phyloP scores from a whole-genome alignment of 2,797 vertebrate species.

The Streptopelia turtur region DNA sequence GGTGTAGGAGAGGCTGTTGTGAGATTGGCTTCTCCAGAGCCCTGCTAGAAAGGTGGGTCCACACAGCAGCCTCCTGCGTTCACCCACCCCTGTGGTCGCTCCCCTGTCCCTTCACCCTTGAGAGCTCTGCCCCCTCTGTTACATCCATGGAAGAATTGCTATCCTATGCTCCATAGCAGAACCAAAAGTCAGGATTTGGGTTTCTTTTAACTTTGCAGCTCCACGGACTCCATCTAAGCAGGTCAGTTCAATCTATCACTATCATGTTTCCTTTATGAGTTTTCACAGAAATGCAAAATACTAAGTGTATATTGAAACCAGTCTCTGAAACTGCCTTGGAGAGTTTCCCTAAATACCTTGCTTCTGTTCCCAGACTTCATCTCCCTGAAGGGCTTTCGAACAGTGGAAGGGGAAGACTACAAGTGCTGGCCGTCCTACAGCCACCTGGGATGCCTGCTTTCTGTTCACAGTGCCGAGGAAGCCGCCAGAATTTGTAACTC shows the following conservation, averaged over 20 bases:
- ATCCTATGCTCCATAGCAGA: not conserved
- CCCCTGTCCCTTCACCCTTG: not conserved
- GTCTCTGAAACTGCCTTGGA: not conserved
- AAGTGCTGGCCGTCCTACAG: constrained; percentile 91
- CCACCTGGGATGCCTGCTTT: constrained; percentile 86
- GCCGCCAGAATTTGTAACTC: constrained; percentile 85
- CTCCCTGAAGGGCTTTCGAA: constrained; percentile 79
- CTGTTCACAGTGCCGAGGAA: constrained; percentile 83
- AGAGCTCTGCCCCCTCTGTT: not conserved
- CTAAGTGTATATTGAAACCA: fast-evolving
- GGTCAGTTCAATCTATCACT: not conserved
- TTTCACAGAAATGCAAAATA: not conserved
- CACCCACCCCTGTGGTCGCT: fast-evolving
- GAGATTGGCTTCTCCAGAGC: not conserved
- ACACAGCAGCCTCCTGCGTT: not conserved
- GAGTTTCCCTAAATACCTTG: not conserved
- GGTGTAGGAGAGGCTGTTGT: not conserved
- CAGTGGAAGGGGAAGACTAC: constrained; percentile 80
- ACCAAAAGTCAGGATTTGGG: not conserved
- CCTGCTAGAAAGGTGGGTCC: not conserved
- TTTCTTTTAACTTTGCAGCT: not conserved
- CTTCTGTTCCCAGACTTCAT: constrained; percentile 81
- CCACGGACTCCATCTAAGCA: not conserved
- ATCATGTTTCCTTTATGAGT: not conserved
- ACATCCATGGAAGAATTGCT: not conserved